Base-by-base conservation (phyloP, 2,113 vertebrate genomes). In the Lipotes vexillifer region DNA sequence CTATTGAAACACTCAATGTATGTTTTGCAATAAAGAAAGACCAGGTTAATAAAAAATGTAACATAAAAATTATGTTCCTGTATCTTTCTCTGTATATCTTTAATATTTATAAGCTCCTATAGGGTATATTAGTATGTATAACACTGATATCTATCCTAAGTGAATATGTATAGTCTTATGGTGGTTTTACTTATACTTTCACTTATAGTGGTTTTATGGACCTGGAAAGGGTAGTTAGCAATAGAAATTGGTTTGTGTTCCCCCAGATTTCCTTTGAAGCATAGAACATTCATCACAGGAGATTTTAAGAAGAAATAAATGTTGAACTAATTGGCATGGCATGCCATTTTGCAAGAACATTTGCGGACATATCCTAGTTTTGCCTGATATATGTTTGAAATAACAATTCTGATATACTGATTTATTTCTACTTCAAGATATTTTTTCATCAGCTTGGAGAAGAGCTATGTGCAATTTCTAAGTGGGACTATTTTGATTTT, bases 401-500 rank as follows among this genome's bases (percentile, higher is more conserved):
- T 20, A 92, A 52, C 21, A 93, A 88, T 88, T 97, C 25, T 89
- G 69, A 86, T 57, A 81, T n/a, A 29, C 14, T 57, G 29, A 49
- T 86, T 89, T 90, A 63, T 72, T 75, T 66, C 41, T 55, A 38
- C 44, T 59, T 90, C 1, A 77, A 46, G 14, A 17, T n/a, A 7
- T 63, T 49, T 11, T 27, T 65, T 31, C 61, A 31, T 65, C 20
- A 78, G 23, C 8, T 33, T 78, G n/a, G 25, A 91, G 63, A 90
- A 83, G 89, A 93, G 74, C 63, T 89, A 65, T 9, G 52, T 94
- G 52, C 6, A 68, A 6, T 93, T 94, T 97, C 23, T n/a, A 77
- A 63, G 36, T 82, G 59, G 31, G 6, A 75, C 38, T 93, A n/a
- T 93, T 95, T 95, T 96, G 85, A 77, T 91, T 88, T 74, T 57